phyloP scores from a whole-genome alignment of 2,113 vertebrate genomes.

The Spheniscus mendiculus region DNA sequence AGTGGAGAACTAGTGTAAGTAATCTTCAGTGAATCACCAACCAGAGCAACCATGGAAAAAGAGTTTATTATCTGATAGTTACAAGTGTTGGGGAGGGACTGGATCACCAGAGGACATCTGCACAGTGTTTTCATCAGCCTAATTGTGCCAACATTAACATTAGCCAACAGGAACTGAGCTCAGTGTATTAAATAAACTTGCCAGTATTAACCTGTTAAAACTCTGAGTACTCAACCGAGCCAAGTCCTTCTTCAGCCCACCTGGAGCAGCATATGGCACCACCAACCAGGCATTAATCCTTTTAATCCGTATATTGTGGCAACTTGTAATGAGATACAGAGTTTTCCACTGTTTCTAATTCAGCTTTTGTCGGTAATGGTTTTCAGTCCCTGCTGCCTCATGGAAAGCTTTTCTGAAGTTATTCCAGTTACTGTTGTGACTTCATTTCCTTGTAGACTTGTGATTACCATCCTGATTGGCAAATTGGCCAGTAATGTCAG shows the following conservation, averaged over 20 bases:
- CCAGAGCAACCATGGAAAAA: neutral
- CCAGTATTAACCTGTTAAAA: conserved; percentile 56
- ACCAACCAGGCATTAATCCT: neutral
- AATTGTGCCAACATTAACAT: conserved; percentile 62
- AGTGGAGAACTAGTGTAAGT: neutral
- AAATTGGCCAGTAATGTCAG: neutral
- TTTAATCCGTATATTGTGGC: neutral
- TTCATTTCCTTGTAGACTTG: neutral
- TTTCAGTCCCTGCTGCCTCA: neutral
- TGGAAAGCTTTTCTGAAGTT: conserved; percentile 1
- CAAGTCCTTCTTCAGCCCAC: neutral
- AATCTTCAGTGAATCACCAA: conserved; percentile 34
- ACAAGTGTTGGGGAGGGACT: conserved; percentile 30
- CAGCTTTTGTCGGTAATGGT: neutral
- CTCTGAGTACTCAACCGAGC: neutral
- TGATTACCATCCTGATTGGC: neutral
- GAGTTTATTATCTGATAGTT: conserved; percentile 51
- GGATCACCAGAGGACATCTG: conserved; percentile 66
- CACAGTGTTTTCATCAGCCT: conserved; percentile 55
- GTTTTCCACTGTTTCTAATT: neutral
- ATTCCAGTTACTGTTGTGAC: neutral
- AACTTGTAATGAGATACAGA: neutral
- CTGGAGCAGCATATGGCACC: neutral
- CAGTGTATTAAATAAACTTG: conserved; percentile 31
- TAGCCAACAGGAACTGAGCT: conserved; percentile 68